Conservation (phyloP, 2,797 vertebrate genomes). For the Microchirus variegatus region DNA sequence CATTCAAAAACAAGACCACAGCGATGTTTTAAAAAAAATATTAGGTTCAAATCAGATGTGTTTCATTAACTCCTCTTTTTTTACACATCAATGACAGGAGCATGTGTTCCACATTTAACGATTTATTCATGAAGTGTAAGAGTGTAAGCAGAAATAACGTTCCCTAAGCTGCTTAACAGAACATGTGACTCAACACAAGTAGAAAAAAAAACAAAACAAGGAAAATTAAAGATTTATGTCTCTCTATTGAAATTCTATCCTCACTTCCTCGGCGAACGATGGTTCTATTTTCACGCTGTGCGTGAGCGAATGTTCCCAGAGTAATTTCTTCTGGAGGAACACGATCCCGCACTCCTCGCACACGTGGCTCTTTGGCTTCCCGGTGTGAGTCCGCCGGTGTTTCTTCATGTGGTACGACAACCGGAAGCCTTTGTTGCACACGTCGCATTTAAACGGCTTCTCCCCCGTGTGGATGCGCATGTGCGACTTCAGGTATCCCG, state of each 20-base stretch:
- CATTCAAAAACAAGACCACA: too few species aligned
- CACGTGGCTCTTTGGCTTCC: constrained; percentile 61
- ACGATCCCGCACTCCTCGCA: constrained; percentile 69
- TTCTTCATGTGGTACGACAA: constrained; percentile 79
- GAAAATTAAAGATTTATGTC: too few species aligned
- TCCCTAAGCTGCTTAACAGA: not conserved
- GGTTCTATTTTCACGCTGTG: constrained; percentile 65
- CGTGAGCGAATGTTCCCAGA: constrained; percentile 69
- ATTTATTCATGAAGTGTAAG: constrained; percentile 50
- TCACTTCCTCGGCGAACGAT: constrained; percentile 46
- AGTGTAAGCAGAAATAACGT: constrained; percentile 8
- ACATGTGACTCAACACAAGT: not conserved
- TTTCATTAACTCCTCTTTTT: too few species aligned
- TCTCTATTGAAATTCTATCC: constrained; percentile 64
- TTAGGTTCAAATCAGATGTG: too few species aligned
- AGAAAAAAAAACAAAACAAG: constrained; percentile 2
- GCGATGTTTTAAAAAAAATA: too few species aligned
- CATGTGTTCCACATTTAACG: not conserved
- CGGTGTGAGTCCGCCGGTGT: constrained; percentile 70
- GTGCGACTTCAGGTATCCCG: constrained; percentile 78
- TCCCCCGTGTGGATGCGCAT: constrained; percentile 80
- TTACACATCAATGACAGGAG: not conserved
- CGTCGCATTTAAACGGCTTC: constrained; percentile 76
- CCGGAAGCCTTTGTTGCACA: constrained; percentile 74
- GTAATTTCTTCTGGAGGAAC: constrained; percentile 67